Evolutionary conservation across 2,888 invertebrate genomes (phyloP).

Genomic region (Bibio marci): DNA sequence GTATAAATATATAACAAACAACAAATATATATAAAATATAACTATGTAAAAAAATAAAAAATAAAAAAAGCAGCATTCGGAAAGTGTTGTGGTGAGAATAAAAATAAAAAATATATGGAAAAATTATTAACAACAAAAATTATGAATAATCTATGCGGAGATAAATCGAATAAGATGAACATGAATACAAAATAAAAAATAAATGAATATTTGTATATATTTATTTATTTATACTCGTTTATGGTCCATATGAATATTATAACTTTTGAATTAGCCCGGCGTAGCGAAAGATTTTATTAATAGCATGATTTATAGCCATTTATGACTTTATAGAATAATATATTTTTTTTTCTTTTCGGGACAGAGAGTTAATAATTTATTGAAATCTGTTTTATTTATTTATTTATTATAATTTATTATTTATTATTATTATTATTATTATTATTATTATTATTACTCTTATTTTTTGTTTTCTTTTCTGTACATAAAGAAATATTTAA

Average conservation of each 20-base stretch:
- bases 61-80: background rate
- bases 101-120: background rate
- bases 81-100: no score
- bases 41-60: background rate
- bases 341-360: background rate
- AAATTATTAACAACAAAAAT: background rate
- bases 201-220: no score
- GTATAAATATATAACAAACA: no score
- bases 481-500: no score
- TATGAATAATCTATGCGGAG: slow-evolving; percentile 1
- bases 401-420: background rate
- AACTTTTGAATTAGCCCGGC: slow-evolving; percentile 1
- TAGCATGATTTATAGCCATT: slow-evolving; percentile 4
- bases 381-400: background rate
- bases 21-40: background rate
- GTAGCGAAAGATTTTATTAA: slow-evolving; percentile 3
- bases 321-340: background rate
- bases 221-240: no score
- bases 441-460: background rate
- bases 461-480: no score
- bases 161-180: no score
- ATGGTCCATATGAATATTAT: no score
- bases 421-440: background rate
- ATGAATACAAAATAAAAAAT: no score
- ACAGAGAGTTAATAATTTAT: background rate